Conservation (phyloP, 2,113 vertebrate genomes). For the Dermatemys mawii region DNA sequence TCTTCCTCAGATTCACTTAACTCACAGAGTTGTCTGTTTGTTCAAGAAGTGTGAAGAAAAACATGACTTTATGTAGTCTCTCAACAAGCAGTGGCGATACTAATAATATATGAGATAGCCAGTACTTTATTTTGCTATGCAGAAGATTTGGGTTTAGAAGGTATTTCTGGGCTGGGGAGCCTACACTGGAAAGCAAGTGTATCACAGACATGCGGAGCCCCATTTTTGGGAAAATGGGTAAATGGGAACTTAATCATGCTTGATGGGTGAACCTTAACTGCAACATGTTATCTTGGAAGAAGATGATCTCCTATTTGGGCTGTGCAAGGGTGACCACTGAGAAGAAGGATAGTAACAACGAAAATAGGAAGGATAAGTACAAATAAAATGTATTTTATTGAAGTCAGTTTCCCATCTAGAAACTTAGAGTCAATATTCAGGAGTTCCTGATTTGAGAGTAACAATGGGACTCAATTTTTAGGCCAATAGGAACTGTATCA, state of each 20-base stretch:
- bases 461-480: background rate
- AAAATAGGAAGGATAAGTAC: background rate
- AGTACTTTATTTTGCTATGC: background rate
- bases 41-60: constrained; percentile 18
- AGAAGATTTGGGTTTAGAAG: background rate
- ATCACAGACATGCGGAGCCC: background rate
- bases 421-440: background rate
- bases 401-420: background rate
- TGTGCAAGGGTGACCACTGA: background rate
- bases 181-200: too few relatives aligned
- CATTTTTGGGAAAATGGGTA: background rate
- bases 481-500: background rate
- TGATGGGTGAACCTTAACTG: background rate
- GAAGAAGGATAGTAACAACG: background rate
- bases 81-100: background rate
- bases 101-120: background rate
- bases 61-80: background rate
- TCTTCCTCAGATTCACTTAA: background rate
- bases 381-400: background rate
- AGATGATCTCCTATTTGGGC: background rate
- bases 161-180: too few relatives aligned
- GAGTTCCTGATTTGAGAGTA: background rate
- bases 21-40: background rate
- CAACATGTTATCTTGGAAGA: background rate
- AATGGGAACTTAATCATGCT: background rate